Conservation (phyloP, 2,888 invertebrate genomes). For the Chromoteleia sp. region DNA sequence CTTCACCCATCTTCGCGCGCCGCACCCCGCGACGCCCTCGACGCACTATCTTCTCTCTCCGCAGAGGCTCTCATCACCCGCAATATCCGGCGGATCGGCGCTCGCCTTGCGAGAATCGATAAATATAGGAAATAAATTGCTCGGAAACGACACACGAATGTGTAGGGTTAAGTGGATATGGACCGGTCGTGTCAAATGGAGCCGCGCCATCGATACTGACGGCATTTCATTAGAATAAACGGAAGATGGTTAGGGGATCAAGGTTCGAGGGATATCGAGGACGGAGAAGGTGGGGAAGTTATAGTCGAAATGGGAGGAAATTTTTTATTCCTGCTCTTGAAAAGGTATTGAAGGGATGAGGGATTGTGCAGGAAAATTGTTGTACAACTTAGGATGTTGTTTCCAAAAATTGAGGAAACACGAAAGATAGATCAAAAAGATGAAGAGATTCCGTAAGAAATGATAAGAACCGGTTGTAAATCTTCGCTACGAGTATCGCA, state of each 20-base stretch:
- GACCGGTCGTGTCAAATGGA: conserved; percentile 46
- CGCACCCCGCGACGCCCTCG: conserved; percentile 31
- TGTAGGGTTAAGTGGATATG: conserved; percentile 56
- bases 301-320: not conserved
- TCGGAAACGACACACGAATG: conserved; percentile 49
- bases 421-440: too few species aligned
- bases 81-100: conserved; percentile 60
- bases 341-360: not conserved
- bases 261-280: not conserved
- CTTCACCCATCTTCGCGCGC: conserved; percentile 44
- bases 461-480: too few species aligned
- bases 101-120: conserved; percentile 55
- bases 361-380: too few species aligned
- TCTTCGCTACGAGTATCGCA: too few species aligned
- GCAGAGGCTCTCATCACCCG: conserved; percentile 67
- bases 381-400: too few species aligned
- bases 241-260: not conserved
- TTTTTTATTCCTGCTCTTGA: not conserved
- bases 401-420: too few species aligned
- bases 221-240: conserved; percentile 39
- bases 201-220: conserved; percentile 13
- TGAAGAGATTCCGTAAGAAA: too few species aligned
- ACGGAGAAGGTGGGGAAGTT: not conserved
- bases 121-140: conserved; percentile 62
- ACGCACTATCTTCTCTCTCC: conserved; percentile 65